Evolutionary conservation across 2,797 vertebrate species (phyloP), one percentile per base, ranked within the genome.

Genomic region (Rallus crepitans): DNA sequence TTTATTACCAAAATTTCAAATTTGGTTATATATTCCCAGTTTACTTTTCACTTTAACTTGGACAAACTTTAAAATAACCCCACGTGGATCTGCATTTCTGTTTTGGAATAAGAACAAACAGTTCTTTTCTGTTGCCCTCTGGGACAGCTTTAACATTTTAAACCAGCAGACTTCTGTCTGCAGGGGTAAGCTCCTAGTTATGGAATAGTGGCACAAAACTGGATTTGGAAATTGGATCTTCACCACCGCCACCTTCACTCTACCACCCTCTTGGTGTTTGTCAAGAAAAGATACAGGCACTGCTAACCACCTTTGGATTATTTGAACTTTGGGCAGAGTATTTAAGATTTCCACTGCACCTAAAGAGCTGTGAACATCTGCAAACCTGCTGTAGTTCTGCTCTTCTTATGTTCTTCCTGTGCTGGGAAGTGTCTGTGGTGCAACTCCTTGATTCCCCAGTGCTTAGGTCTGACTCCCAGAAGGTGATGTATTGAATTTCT

Each of bases 121-220:
- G 2, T n/a, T 79, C 1, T 61, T 87, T 35, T 50, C 31, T 63
- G 0, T 68, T 45, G 37, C 10, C 24, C 5, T 39, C 0, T 50
- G 56, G 28, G 23, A 31, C 39, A 80, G 3, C 3, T 45, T 70
- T 0, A 50, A 40, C 6, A 35, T 20, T 78, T 39, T n/a, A n/a
- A 83, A 79, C 7, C 45, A 81, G 15, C 25, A 47, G 35, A 42
- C 28, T 55, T 42, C 8, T 63, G 20, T 73, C 70, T 57, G 27
- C 28, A 64, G 35, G 35, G 40, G 8, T 59, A 14, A 52, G 28
- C 27, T 60, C 61, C 35, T 45, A 2, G 11, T 47, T 53, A 23
- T 0, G 9, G 14, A 16, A 5, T 4, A 23, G 11, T 15, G 39
- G 28, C 39, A 84, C 33, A 65, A 91, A 72, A 47, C 23, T 47